Conservation (phyloP, 2,888 invertebrate genomes). For the Eilema depressum region DNA sequence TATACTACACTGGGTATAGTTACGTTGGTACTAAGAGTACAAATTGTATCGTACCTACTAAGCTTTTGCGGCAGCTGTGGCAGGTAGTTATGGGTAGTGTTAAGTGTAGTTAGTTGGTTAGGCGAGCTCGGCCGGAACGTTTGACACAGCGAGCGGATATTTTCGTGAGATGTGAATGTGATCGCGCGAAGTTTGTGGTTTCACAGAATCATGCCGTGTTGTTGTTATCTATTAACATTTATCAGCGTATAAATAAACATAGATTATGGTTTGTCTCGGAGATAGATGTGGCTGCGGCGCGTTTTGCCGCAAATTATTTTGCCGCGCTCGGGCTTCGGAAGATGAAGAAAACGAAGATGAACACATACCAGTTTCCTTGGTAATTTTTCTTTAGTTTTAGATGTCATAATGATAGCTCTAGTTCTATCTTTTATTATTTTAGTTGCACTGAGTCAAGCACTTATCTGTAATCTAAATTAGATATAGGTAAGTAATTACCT, state of each 20-base stretch:
- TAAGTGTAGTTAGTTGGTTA: constrained; percentile 39
- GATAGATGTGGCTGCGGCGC: constrained; percentile 73
- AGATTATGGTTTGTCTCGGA: constrained; percentile 65
- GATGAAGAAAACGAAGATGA: constrained; percentile 49
- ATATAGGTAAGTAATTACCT: no score
- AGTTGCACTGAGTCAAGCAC: not conserved
- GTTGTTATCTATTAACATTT: constrained; percentile 42
- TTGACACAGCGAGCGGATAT: constrained; percentile 64
- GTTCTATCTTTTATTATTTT: not conserved
- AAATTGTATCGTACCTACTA: not conserved
- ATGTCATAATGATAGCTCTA: not conserved
- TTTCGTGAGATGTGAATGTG: constrained; percentile 70
- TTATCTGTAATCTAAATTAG: not conserved
- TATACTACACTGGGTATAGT: no score
- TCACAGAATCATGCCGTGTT: constrained; percentile 45
- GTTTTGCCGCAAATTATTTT: constrained; percentile 76
- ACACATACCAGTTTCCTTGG: constrained; percentile 66
- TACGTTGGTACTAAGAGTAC: no score
- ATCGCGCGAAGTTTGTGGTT: constrained; percentile 46
- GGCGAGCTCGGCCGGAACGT: constrained; percentile 50
- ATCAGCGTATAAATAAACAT: constrained; percentile 43
- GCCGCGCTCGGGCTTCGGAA: constrained; percentile 62
- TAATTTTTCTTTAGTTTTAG: constrained; percentile 48
- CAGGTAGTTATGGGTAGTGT: not conserved
- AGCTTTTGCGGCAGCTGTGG: constrained; percentile 2